Percentiles rank a stretch among this genome's conserved stretches.
Conservation (phyloP, 2,797 vertebrate species). For the Taeniopygia guttata region DNA sequence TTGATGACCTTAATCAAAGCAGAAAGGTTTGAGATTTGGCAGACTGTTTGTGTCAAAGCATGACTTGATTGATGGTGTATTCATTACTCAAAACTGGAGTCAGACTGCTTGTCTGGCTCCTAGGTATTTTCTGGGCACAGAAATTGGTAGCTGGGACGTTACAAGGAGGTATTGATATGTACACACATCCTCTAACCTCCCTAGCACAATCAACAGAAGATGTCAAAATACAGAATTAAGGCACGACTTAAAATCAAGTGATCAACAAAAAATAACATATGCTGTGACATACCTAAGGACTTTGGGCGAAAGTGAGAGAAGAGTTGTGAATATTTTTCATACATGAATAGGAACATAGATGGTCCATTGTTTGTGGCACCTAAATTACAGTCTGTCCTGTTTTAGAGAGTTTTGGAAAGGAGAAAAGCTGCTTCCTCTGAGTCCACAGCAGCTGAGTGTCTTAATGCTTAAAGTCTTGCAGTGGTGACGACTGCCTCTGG, state of each 20-base stretch:
- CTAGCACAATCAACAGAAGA: neutral
- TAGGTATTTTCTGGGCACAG: neutral
- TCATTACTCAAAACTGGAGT: neutral
- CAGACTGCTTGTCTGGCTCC: neutral
- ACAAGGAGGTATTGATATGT: neutral
- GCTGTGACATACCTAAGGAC: neutral
- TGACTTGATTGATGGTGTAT: neutral
- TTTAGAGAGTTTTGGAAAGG: neutral
- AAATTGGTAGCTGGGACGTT: neutral
- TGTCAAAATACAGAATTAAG: neutral
- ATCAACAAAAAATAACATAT: neutral
- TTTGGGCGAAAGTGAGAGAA: neutral
- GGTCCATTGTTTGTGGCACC: neutral
- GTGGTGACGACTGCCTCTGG: neutral
- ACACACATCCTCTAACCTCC: neutral
- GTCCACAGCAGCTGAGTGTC: neutral
- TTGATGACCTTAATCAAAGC: slow-evolving; percentile 9
- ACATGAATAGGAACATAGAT: neutral
- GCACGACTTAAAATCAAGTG: neutral
- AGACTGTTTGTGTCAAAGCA: neutral
- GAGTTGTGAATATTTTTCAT: neutral
- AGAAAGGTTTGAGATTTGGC: neutral
- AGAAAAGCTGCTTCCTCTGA: neutral
- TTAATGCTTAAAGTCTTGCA: neutral
- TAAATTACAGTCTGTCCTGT: neutral